Conservation (phyloP, 1,140 invertebrate genomes). For the Magallana angulata region DNA sequence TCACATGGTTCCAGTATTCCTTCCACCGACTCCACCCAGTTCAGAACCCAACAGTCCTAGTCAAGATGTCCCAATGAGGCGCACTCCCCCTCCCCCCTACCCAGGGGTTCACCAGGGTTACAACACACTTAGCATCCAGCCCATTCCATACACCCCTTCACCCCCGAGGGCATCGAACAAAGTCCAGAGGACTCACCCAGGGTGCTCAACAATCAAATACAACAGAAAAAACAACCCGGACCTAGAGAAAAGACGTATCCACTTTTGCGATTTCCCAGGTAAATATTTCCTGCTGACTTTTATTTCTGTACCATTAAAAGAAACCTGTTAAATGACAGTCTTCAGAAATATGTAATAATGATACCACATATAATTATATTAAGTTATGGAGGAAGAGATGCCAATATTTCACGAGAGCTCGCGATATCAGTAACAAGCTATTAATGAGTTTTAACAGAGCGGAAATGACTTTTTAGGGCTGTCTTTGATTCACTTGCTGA, state of each 20-base stretch:
- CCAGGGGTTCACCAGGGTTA: constrained; percentile 66
- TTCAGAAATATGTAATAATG: no score
- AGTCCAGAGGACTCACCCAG: constrained; percentile 76
- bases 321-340: no score
- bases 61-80: constrained; percentile 63
- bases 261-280: constrained; percentile 97
- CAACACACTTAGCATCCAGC: constrained; percentile 51
- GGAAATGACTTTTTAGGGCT: constrained; percentile 8
- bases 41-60: constrained; percentile 75
- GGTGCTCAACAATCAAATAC: constrained; percentile 83
- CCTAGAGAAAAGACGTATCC: constrained; percentile 94
- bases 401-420: neutral
- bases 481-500: constrained; percentile 15
- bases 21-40: constrained; percentile 75
- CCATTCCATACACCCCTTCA: constrained; percentile 52
- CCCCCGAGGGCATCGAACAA: constrained; percentile 57
- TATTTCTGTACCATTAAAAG: neutral
- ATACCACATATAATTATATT: no score
- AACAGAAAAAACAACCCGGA: constrained; percentile 97
- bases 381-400: neutral
- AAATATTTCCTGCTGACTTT: constrained; percentile 74
- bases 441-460: constrained; percentile 11
- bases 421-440: neutral
- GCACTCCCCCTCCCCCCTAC: constrained; percentile 76
- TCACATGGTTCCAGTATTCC: constrained; percentile 70